Conservation (phyloP, 2,888 invertebrate species). For the Acrobasis suavella region DNA sequence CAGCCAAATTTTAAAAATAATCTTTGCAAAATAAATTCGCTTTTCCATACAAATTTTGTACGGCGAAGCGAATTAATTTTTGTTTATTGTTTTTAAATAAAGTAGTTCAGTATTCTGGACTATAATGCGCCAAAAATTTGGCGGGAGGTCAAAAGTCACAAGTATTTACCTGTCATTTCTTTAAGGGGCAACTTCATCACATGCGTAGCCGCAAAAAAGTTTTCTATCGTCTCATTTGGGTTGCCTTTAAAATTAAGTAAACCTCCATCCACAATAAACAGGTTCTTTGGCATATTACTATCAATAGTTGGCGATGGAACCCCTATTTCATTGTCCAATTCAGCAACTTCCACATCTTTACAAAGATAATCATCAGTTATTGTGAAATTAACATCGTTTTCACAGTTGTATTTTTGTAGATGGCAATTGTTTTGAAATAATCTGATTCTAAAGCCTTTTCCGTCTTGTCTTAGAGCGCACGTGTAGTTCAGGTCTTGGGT, state of each 20-base stretch:
- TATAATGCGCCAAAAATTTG: too few species aligned
- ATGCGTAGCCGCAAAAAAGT: constrained; percentile 67
- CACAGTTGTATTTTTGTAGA: constrained; percentile 54
- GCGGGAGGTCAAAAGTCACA: background rate
- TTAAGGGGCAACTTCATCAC: constrained; percentile 55
- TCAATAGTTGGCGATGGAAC: background rate
- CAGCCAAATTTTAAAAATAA: too few species aligned
- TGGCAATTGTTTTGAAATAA: constrained; percentile 55
- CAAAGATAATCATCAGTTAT: constrained; percentile 56
- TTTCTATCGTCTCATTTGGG: constrained; percentile 57
- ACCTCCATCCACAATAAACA: constrained; percentile 54
- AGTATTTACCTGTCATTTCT: constrained; percentile 34
- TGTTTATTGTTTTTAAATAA: too few species aligned
- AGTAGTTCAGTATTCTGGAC: too few species aligned
- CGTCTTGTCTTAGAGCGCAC: constrained; percentile 56
- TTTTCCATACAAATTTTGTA: too few species aligned
- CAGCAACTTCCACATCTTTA: constrained; percentile 32
- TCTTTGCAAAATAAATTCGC: too few species aligned
- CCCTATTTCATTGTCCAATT: constrained; percentile 14
- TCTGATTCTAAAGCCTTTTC: constrained; percentile 53
- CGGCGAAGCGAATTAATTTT: too few species aligned
- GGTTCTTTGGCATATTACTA: constrained; percentile 31
- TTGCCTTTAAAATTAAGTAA: constrained; percentile 45
- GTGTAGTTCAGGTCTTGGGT: constrained; percentile 33
- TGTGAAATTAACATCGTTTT: constrained; percentile 42